These are phyloP conservation scores for Eurytemora carolleeae DNA, from an alignment of 1,140 invertebrate genomes.

Conservation along the genomic window DNA sequence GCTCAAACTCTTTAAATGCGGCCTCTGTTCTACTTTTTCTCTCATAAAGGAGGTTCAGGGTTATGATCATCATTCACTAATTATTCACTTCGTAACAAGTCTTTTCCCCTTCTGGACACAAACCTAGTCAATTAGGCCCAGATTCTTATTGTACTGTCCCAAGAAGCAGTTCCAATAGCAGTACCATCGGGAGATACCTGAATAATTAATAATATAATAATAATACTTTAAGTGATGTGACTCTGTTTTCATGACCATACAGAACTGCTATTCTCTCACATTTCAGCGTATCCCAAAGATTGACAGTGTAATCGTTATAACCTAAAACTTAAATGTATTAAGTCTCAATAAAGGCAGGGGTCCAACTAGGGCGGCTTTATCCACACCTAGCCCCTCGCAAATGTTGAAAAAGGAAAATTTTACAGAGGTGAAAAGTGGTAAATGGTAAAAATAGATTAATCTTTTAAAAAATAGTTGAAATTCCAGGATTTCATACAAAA, in stretches of 20 bases:
- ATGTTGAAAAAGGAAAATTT: constrained; percentile 32
- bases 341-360: constrained; percentile 71
- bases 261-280: constrained; percentile 69
- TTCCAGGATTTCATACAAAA: too few relatives aligned
- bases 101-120: too few relatives aligned
- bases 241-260: constrained; percentile 92
- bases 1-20: too few relatives aligned
- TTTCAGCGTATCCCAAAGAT: constrained; percentile 96
- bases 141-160: constrained; percentile 88
- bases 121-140: constrained; percentile 14
- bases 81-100: too few relatives aligned
- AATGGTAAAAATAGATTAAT: too few relatives aligned
- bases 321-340: constrained; percentile 99
- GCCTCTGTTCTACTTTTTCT: too few relatives aligned
- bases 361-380: constrained; percentile 98
- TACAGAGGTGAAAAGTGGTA: not conserved
- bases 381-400: constrained; percentile 97
- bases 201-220: constrained; percentile 37
- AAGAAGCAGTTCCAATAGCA: constrained; percentile 86
- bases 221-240: constrained; percentile 33
- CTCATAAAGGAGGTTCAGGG: too few relatives aligned
- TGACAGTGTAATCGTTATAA: constrained; percentile 96
- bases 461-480: too few relatives aligned
- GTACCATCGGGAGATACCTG: constrained; percentile 86
- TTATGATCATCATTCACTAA: too few relatives aligned